Evolutionary conservation across 2,888 invertebrate genomes (phyloP), one percentile per base, ranked within the genome.

Genomic region (Nomada lathburiana): DNA sequence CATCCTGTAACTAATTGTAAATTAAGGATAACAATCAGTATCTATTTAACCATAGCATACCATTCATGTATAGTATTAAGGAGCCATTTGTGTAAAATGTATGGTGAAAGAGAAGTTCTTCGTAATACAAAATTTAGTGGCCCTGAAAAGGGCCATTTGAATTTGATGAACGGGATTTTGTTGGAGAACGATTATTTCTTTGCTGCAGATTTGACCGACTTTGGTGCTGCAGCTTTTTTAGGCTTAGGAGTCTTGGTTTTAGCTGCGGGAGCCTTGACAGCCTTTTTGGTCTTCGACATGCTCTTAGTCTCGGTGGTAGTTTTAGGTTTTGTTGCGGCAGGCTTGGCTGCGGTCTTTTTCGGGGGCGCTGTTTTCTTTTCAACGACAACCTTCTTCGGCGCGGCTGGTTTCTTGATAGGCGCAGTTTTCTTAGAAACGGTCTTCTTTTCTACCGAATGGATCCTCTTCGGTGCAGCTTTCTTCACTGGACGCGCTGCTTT

Each of bases 211-310:
- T 89, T 89, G 47, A 73, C 71, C 2, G 88, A 57, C 53, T 87
- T 89, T 1, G 85, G 42, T 10, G 76, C 23, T 1, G 79, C 77
- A 9, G 76, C 76, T 69, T 90, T 94, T 88, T 93, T 93, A 5
- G 94, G 93, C 79, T 93, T 94, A 23, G 94, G 93, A 20, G 26
- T 26, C 26, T 26, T 26, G 26, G 26, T 26, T 26, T 26, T 94
- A 84, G 92, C 93, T 2, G 90, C 86, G 0, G 80, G 93, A 2
- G 93, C 91, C 47, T 94, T 94, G 26, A 92, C 90, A 23, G 89
- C 89, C 76, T 90, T 93, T 87, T 93, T 93, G 69, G 92, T 92
- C 42, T 92, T 93, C 59, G 93, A 92, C 5, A 85, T 77, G 55
- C 73, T 73, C 18, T 86, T 89, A 0, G 86, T 67, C 18, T 86